A percentile compares a stretch with the other conserved stretches of the same genome.
phyloP scores from a whole-genome alignment of 1,140 invertebrate genomes.

The Heterodera schachtii region DNA sequence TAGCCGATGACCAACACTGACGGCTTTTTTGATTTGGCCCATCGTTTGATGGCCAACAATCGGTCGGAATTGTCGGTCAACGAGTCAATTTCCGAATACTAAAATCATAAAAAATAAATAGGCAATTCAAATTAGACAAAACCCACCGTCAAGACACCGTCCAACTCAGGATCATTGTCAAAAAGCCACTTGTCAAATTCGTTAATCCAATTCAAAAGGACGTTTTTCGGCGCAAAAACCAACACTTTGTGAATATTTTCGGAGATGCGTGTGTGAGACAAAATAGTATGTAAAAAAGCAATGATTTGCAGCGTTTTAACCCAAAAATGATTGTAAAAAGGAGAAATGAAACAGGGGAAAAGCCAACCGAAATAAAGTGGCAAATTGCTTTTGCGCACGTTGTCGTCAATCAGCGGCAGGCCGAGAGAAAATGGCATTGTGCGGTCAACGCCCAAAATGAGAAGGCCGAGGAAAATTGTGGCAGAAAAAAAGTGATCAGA shows the following conservation, averaged over 20 bases:
- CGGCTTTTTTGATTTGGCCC: conserved; percentile 75
- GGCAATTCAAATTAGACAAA: neutral
- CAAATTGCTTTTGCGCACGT: conserved; percentile 55
- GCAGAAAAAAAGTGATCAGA: too few relatives aligned
- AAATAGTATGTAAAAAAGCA: conserved; percentile 82
- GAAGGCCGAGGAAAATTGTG: conserved; percentile 60
- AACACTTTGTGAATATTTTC: conserved; percentile 78
- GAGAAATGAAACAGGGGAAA: too few relatives aligned
- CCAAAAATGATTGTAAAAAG: conserved; percentile 66
- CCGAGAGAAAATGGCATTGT: conserved; percentile 64
- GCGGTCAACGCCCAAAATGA: conserved; percentile 59
- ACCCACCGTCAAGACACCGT: conserved; percentile 19
- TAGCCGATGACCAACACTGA: conserved; percentile 93
- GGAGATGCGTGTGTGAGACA: conserved; percentile 72
- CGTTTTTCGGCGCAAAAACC: conserved; percentile 90
- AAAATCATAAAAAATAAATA: conserved; percentile 20
- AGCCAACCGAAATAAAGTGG: conserved; percentile 65
- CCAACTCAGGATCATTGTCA: conserved; percentile 47
- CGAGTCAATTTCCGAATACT: conserved; percentile 50
- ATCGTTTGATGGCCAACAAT: conserved; percentile 76
- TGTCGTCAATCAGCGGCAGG: conserved; percentile 63
- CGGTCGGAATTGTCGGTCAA: conserved; percentile 73
- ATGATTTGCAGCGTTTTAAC: conserved; percentile 78
- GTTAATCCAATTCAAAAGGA: conserved; percentile 90
- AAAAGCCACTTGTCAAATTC: conserved; percentile 77